A percentile compares a stretch with the other conserved stretches of the same genome.
phyloP scores from a whole-genome alignment of 2,113 vertebrate species.

The Myiozetetes cayanensis region DNA sequence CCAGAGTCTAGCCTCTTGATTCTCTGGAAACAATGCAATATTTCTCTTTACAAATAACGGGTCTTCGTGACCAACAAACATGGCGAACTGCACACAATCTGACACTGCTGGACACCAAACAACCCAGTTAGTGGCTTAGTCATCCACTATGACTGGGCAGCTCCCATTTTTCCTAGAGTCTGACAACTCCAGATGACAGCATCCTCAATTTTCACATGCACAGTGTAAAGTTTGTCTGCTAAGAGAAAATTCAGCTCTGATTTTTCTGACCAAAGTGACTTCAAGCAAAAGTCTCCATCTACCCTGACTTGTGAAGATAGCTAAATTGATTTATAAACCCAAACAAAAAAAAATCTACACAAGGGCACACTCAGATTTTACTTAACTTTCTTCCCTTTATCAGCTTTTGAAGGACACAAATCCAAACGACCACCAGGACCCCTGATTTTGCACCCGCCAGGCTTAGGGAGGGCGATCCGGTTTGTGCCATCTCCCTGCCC shows the following conservation, averaged over 20 bases:
- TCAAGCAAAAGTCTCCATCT: neutral
- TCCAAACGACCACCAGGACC: neutral
- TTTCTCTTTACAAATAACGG: neutral
- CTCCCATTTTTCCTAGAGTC: neutral
- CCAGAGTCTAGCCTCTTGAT: neutral
- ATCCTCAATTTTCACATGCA: neutral
- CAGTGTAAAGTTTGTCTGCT: neutral
- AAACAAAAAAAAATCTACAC: neutral
- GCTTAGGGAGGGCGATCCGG: neutral
- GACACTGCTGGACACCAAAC: neutral
- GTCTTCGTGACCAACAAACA: neutral
- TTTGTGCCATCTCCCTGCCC: neutral
- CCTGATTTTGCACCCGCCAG: neutral
- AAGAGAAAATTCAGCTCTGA: neutral
- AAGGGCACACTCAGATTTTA: neutral
- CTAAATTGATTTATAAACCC: neutral
- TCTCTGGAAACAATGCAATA: neutral
- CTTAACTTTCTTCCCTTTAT: neutral
- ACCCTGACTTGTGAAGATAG: neutral
- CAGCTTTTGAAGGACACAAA: neutral
- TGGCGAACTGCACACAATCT: neutral
- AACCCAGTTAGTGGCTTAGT: neutral
- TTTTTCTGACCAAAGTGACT: constrained; percentile 6
- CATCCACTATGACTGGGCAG: neutral
- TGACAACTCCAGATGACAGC: neutral